Evolutionary conservation across 2,113 vertebrate species (phyloP).

Genomic region (Synchiropus splendidus): DNA sequence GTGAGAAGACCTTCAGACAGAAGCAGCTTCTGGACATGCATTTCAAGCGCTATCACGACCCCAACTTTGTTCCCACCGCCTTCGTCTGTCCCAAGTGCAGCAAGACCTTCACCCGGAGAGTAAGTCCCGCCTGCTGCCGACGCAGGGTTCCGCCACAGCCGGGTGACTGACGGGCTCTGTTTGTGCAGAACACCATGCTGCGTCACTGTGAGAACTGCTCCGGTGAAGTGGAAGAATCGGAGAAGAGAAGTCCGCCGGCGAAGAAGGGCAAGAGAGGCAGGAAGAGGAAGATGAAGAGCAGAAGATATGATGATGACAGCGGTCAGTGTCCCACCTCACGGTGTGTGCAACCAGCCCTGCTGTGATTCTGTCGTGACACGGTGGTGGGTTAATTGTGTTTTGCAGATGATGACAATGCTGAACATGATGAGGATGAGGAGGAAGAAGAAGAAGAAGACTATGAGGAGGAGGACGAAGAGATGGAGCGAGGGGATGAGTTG

Average conservation of each 20-base stretch:
- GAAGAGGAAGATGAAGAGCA: slow-evolving; percentile 92
- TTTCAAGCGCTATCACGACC: slow-evolving; percentile 93
- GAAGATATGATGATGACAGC: slow-evolving; percentile 69
- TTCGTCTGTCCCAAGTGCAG: slow-evolving; percentile 78
- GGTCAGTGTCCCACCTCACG: slow-evolving; percentile 17
- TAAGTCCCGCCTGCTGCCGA: slow-evolving; percentile 6
- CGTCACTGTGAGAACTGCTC: slow-evolving; percentile 88
- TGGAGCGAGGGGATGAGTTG: slow-evolving; percentile 59
- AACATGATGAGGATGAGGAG: not conserved
- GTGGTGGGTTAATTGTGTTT: too few relatives aligned
- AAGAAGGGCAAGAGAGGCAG: slow-evolving; percentile 87
- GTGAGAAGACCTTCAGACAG: slow-evolving; percentile 96
- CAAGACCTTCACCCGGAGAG: slow-evolving; percentile 86
- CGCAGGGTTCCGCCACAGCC: too few relatives aligned
- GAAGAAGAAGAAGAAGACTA: slow-evolving; percentile 72
- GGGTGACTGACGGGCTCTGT: not conserved
- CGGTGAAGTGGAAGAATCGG: slow-evolving; percentile 67
- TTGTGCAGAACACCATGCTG: slow-evolving; percentile 91
- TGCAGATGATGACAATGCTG: too few relatives aligned
- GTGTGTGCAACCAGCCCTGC: too few relatives aligned
- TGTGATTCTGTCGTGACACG: too few relatives aligned
- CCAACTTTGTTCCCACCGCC: slow-evolving; percentile 88
- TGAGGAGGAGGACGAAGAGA: slow-evolving; percentile 64
- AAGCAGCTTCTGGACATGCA: slow-evolving; percentile 98
- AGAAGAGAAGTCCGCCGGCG: slow-evolving; percentile 72